A percentile compares a stretch with the other conserved stretches of the same genome.
Evolutionary conservation across 2,113 vertebrate genomes (phyloP).

Genomic region (Ailurus styani): DNA sequence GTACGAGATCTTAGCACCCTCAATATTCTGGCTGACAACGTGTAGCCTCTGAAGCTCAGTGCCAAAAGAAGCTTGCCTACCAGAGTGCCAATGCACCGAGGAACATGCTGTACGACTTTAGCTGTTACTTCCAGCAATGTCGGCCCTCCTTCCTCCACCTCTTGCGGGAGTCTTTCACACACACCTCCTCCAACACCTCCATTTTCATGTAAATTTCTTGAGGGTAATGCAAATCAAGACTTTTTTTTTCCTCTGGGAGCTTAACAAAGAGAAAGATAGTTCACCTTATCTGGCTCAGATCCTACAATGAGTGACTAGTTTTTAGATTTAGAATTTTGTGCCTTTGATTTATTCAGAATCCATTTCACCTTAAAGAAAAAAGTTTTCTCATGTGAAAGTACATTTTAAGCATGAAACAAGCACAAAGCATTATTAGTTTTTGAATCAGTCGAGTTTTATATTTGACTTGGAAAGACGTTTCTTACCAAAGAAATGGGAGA

Average conservation of each 20-base stretch:
- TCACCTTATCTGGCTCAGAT: constrained; percentile 11
- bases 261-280: constrained; percentile 42
- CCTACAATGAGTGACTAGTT: neutral
- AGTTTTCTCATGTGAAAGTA: neutral
- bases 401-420: neutral
- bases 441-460: neutral
- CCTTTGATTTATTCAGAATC: constrained; percentile 3
- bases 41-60: neutral
- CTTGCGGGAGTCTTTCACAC: neutral
- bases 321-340: neutral
- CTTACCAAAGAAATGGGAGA: neutral
- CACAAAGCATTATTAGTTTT: neutral
- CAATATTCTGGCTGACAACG: neutral
- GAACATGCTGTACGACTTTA: rapidly evolving
- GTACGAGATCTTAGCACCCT: constrained; percentile 43
- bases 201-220: constrained; percentile 59
- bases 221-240: constrained; percentile 51
- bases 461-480: neutral
- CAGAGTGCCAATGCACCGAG: neutral
- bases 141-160: neutral
- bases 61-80: neutral
- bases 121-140: neutral
- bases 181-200: constrained; percentile 56
- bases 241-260: neutral
- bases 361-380: neutral